These are phyloP conservation scores for Ageneiosus marmoratus DNA, from an alignment of 2,113 vertebrate genomes.

Conservation along the genomic window DNA sequence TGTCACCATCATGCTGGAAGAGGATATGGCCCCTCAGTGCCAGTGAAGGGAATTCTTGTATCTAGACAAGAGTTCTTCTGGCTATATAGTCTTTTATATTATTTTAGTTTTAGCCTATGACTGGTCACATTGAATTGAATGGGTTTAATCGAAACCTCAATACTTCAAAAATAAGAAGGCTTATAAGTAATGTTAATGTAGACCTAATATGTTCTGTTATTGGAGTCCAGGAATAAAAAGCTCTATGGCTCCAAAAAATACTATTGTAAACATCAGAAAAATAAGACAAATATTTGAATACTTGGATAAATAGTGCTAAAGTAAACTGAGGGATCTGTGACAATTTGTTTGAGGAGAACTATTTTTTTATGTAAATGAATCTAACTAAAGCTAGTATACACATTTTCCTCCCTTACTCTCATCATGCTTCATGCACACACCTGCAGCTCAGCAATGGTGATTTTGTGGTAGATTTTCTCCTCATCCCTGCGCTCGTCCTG, in stretches of 20 bases:
- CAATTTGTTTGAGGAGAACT: neutral
- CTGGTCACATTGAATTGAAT: neutral
- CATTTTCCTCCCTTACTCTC: neutral
- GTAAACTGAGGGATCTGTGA: neutral
- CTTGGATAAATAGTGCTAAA: neutral
- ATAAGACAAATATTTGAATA: neutral
- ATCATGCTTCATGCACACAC: conserved; percentile 63
- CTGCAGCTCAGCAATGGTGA: conserved; percentile 88
- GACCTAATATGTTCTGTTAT: neutral
- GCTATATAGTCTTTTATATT: neutral
- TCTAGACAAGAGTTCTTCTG: no score
- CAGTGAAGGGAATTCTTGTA: neutral
- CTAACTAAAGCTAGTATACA: neutral
- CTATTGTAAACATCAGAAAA: neutral
- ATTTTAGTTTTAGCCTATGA: neutral
- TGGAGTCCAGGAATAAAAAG: neutral
- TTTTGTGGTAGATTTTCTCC: conserved; percentile 96
- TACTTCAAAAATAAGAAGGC: neutral
- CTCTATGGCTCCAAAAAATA: neutral
- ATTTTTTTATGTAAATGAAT: neutral
- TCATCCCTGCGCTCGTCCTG: conserved; percentile 93
- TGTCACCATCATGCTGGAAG: neutral
- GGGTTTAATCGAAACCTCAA: neutral
- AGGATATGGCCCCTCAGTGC: neutral
- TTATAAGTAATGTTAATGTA: neutral